These are phyloP conservation scores for Nicator chloris DNA, from an alignment of 2,113 vertebrate species.

Conservation along the genomic window DNA sequence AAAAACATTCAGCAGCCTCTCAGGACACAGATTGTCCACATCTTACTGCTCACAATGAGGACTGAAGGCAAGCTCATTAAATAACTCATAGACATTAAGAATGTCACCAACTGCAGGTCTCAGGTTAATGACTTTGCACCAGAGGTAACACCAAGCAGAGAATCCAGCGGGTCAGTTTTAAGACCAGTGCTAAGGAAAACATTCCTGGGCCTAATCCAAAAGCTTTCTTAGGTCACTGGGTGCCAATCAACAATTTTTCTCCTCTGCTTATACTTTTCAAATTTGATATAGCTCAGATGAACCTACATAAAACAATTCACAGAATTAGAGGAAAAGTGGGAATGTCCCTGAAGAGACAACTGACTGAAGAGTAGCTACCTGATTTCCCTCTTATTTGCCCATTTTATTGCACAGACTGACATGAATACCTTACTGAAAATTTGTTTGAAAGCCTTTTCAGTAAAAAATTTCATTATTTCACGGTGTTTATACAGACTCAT, in stretches of 20 bases:
- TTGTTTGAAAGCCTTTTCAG: background rate
- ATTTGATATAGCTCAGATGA: background rate
- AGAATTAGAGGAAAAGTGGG: background rate
- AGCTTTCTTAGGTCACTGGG: background rate
- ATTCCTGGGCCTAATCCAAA: background rate
- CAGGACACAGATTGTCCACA: background rate
- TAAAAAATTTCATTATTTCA: background rate
- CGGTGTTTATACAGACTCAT: background rate
- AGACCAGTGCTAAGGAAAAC: background rate
- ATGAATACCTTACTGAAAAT: background rate
- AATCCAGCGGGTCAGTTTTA: background rate
- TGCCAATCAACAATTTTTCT: background rate
- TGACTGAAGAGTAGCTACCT: background rate
- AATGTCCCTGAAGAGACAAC: background rate
- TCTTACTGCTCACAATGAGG: background rate
- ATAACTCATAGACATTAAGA: background rate
- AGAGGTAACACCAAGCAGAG: background rate
- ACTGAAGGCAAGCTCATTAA: background rate
- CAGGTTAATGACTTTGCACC: background rate
- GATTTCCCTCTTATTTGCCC: background rate
- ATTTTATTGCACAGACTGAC: background rate
- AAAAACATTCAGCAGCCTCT: background rate
- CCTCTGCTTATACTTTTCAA: background rate
- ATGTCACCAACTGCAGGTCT: background rate
- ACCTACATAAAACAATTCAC: background rate